Evolutionary conservation across 2,797 vertebrate species (phyloP), one percentile per base, ranked within the genome.

Genomic region (Halcyon smyrnensis): DNA sequence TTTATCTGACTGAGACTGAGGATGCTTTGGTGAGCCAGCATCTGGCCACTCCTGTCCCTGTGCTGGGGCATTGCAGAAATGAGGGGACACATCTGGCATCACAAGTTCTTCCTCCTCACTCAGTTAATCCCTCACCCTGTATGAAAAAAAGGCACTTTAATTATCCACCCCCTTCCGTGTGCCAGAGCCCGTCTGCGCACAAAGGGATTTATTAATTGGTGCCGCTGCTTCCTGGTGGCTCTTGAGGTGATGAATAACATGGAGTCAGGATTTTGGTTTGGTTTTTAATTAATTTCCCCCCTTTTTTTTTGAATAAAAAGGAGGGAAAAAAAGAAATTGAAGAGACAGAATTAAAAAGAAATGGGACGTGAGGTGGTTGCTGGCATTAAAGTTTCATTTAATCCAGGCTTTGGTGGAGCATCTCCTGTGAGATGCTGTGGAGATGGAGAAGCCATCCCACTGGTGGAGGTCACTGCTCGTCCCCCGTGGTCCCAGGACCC

Each of bases 151-250:
- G 30, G 46, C 13, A 2, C 85, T 95, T 94, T 82, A 77, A 95
- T 96, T 94, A 84, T 95, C 84, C 57, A 15, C 68, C 82, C 71
- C 19, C n/a, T 71, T 87, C 70, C 19, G 10, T 1, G 14, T 68
- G 62, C 87, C 89, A 86, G 81, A 73, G 79, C 82, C 46, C 0
- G 17, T 68, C 76, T 93, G 62, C 32, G 50, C 20, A 3, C 77
- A 73, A 25, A 82, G 85, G 82, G 77, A 80, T 95, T 87, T 88
- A 69, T 82, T 91, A 59, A 86, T 53, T 73, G 19, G 27, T 67
- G 63, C 1, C 3, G 39, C 79, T 63, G 70, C 60, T 82, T 93
- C 75, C 50, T 4, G 2, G 62, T 65, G 81, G 51, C 68, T 91
- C 48, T 80, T 77, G 45, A 71, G 48, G 79, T 62, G 63, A 73